phyloP scores from a whole-genome alignment of 2,888 invertebrate genomes.

The Pseudolycoriella hygida region DNA sequence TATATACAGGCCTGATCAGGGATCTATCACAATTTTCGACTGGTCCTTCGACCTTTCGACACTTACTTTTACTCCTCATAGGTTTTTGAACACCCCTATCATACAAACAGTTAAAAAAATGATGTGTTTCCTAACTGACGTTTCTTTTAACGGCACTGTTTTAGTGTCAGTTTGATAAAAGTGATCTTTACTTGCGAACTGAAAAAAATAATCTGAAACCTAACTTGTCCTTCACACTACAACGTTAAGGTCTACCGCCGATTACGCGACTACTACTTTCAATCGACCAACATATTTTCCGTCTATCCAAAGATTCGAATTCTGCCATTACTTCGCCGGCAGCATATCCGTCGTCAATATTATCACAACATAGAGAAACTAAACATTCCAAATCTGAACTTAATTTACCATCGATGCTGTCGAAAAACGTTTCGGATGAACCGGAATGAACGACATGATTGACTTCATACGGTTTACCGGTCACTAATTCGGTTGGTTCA shows the following conservation, averaged over 20 bases:
- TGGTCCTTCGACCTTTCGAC: too few relatives aligned
- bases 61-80: too few relatives aligned
- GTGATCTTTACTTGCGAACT: too few relatives aligned
- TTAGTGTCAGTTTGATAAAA: too few relatives aligned
- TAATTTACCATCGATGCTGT: conserved; percentile 12
- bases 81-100: too few relatives aligned
- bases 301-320: conserved; percentile 9
- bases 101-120: too few relatives aligned
- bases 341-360: conserved; percentile 7
- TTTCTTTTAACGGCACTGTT: too few relatives aligned
- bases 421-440: conserved; percentile 11
- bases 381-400: conserved; percentile 6
- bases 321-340: conserved; percentile 14
- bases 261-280: conserved; percentile 5
- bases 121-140: too few relatives aligned
- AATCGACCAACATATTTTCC: conserved; percentile 12
- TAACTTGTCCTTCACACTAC: too few relatives aligned
- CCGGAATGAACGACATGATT: conserved; percentile 6
- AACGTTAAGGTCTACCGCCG: background rate
- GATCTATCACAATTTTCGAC: too few relatives aligned
- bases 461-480: background rate
- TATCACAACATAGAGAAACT: conserved; percentile 1
- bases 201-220: too few relatives aligned
- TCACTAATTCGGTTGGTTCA: background rate
- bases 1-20: too few relatives aligned